Base-by-base conservation (phyloP, 2,888 invertebrate species). In the Dyspetes luteomarginatus region DNA sequence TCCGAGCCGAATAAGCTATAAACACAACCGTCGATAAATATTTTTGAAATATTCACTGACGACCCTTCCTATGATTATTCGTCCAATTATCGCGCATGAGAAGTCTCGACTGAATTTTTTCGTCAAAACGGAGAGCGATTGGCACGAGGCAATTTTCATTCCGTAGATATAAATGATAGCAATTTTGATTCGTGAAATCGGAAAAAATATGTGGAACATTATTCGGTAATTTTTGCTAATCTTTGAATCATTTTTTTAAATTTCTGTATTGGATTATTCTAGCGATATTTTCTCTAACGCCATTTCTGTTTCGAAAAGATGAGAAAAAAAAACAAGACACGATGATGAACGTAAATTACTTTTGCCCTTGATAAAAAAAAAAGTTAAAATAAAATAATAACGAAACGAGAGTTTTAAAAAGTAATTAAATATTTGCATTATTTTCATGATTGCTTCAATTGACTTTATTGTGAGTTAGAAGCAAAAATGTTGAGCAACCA, bases 1-100 rank as follows among this genome's bases (percentile, higher is more conserved):
- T 76, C 76, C 72, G 76, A 81, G 80, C 80, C 80, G 68, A 73
- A 55, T 55, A 64, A 73, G 24, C 58, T 73, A 45, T n/a, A 36
- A 36, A 36, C 5, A 36, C 36, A 67, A 65, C 30, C 65, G 72
- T 77, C 45, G 80, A 81, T 68, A 43, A 62, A 62, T 76, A 76
- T 62, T 64, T 65, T 60, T 41, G 19, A 62, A 79, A 45, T 72
- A 72, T 62, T 62, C 48, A 67, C 76, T 56, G 28, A 64, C 30
- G 36, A 41, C 48, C 30, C 58, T 58, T 71, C 64, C 67, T 68
- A 62, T 50, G 26, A 28, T 68, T 71, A 76, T 68, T 76, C 76
- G 80, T 81, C 76, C 72, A 55, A 58, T 28, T 62, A 48, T 60
- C 45, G 58, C 9, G 36, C 36, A 36, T 12, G 36, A 36, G 36